These are phyloP conservation scores for Pogoniulus pusillus DNA, from an alignment of 2,797 vertebrate genomes.

Conservation along the genomic window DNA sequence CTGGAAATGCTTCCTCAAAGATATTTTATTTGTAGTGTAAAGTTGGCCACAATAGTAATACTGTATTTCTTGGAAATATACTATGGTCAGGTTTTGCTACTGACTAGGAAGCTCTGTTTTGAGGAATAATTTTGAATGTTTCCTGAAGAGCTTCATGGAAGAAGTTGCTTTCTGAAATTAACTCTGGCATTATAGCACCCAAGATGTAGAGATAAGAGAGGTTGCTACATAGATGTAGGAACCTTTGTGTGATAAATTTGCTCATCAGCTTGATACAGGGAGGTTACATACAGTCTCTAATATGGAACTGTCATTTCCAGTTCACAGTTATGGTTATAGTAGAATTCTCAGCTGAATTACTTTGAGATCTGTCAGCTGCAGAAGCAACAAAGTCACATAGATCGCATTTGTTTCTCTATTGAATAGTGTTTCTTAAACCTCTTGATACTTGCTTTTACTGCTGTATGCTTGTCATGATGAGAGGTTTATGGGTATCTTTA, in stretches of 20 bases:
- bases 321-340: not conserved
- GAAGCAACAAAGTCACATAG: not conserved
- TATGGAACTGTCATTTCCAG: not conserved
- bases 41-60: not conserved
- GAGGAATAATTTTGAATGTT: not conserved
- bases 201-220: not conserved
- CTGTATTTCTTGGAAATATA: not conserved
- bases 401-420: not conserved
- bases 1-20: not conserved
- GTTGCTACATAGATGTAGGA: not conserved
- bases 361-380: not conserved
- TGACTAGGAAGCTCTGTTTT: not conserved
- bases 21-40: not conserved
- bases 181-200: not conserved
- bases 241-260: rapidly evolving
- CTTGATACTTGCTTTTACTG: not conserved
- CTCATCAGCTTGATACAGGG: not conserved
- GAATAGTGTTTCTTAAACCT: not conserved
- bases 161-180: not conserved
- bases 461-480: not conserved
- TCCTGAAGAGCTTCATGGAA: not conserved
- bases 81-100: not conserved
- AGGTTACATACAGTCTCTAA: not conserved
- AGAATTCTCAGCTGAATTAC: not conserved
- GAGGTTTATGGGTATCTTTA: not conserved